Evolutionary conservation across 2,797 vertebrate species (phyloP).

Genomic region (Lacerta agilis): DNA sequence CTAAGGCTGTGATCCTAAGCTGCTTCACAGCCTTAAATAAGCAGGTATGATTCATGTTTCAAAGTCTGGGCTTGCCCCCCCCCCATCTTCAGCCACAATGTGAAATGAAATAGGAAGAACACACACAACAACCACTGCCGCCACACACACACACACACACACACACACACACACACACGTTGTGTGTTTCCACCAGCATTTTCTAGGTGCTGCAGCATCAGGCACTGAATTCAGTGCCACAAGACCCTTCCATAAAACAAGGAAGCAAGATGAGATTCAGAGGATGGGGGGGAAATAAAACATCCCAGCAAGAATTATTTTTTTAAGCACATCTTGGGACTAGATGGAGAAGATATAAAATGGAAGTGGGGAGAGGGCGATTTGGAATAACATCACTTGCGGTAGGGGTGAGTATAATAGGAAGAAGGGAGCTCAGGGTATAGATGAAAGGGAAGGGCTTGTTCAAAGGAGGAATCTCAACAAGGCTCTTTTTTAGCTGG

Average conservation of each 20-base stretch:
- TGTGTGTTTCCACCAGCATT: slow-evolving; percentile 19
- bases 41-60: not conserved
- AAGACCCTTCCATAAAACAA: not conserved
- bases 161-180: not conserved
- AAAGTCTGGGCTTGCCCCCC: not conserved
- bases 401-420: not conserved
- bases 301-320: not conserved
- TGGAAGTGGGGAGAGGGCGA: not conserved
- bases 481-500: not conserved
- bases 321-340: not conserved
- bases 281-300: not conserved
- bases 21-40: slow-evolving; percentile 44
- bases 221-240: slow-evolving; percentile 23
- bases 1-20: slow-evolving; percentile 12
- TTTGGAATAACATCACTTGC: not conserved
- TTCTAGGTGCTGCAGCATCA: slow-evolving; percentile 23
- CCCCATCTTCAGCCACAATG: slow-evolving; percentile 2
- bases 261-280: not conserved
- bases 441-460: not conserved
- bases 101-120: slow-evolving; percentile 20
- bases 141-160: not conserved
- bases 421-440: not conserved
- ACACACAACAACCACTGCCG: not conserved
- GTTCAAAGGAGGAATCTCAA: not conserved
- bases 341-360: not conserved